These are phyloP conservation scores for Zoanthus solanderi DNA, from an alignment of 92 coral and sea anemone species.

Conservation along the genomic window DNA sequence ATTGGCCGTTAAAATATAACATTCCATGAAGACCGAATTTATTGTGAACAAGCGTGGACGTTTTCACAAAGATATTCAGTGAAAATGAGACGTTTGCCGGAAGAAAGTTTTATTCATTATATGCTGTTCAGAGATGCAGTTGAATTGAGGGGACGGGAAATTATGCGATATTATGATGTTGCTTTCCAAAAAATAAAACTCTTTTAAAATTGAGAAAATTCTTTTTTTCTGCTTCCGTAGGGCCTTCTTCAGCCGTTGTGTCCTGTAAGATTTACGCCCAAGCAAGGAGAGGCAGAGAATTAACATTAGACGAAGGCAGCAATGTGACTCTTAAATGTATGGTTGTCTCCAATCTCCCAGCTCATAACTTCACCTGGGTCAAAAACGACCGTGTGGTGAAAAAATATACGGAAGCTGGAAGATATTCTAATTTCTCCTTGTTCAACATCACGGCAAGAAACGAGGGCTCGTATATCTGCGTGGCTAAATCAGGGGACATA, in stretches of 20 bases:
- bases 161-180: too few species aligned
- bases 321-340: constrained; percentile 2
- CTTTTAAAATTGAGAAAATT: neutral
- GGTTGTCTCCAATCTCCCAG: constrained; percentile 24
- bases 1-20: too few species aligned
- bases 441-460: neutral
- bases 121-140: too few species aligned
- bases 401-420: neutral
- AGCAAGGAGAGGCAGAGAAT: neutral
- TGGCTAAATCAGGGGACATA: neutral
- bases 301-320: constrained; percentile 1
- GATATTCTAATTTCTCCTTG: neutral
- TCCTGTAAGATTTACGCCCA: constrained; percentile 9
- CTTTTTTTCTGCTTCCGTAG: neutral
- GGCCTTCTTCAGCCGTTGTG: constrained; percentile 5
- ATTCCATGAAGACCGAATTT: too few species aligned
- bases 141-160: too few species aligned
- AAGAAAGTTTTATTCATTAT: too few species aligned
- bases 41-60: too few species aligned
- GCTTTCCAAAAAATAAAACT: neutral
- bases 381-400: constrained; percentile 14
- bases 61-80: too few species aligned
- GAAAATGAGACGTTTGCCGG: too few species aligned
- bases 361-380: constrained; percentile 20
- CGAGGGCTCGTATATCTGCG: constrained; percentile 17